phyloP scores from a whole-genome alignment of 1,140 invertebrate genomes.

The Bathynomus jamesi region DNA sequence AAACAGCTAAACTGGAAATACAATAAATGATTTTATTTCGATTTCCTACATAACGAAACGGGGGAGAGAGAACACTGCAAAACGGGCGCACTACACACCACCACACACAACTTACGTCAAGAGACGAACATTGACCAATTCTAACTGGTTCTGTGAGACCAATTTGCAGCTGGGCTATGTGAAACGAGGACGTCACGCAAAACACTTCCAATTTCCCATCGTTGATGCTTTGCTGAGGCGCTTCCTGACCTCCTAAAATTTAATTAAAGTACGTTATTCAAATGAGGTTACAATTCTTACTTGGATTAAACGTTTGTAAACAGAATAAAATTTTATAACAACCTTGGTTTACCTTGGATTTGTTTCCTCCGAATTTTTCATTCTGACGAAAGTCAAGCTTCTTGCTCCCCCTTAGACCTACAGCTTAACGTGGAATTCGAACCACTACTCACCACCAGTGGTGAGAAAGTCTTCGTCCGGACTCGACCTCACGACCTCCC shows the following conservation, averaged over 20 bases:
- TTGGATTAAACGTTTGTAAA: too few relatives aligned
- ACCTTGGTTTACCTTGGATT: too few relatives aligned
- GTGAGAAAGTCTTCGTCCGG: too few relatives aligned
- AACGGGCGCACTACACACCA: background rate
- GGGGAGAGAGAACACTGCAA: background rate
- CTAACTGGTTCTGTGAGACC: conserved; percentile 75
- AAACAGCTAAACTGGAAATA: conserved; percentile 14
- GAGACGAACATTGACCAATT: conserved; percentile 69
- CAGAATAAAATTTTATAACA: too few relatives aligned
- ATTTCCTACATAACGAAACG: background rate
- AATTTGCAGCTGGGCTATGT: conserved; percentile 83
- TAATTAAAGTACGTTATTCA: too few relatives aligned
- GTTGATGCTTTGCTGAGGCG: conserved; percentile 52
- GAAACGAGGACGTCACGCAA: conserved; percentile 85
- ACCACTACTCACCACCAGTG: too few relatives aligned
- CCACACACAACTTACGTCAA: conserved; percentile 55
- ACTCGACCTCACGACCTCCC: too few relatives aligned
- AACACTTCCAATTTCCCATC: conserved; percentile 71
- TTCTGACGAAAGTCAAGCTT: too few relatives aligned
- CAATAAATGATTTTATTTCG: background rate
- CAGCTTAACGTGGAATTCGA: too few relatives aligned
- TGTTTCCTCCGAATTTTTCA: too few relatives aligned
- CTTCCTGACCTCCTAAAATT: conserved; percentile 40
- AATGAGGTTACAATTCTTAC: too few relatives aligned
- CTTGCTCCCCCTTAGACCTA: too few relatives aligned